A percentile compares a stretch with the other conserved stretches of the same genome.
These are phyloP conservation scores for Orthosia cruda DNA, from an alignment of 2,888 invertebrate species.

Conservation along the genomic window DNA sequence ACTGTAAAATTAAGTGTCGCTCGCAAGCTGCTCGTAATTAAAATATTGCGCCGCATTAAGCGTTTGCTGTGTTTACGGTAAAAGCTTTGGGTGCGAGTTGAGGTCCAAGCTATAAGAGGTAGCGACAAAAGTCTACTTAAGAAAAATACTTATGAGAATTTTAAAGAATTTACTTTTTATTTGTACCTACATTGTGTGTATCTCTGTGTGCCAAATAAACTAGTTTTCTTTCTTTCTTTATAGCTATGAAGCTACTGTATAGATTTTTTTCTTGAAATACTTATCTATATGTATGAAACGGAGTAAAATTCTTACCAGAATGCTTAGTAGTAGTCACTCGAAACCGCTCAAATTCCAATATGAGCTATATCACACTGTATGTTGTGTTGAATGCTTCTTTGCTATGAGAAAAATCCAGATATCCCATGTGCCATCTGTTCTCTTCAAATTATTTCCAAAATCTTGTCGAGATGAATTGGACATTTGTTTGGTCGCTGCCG, in stretches of 20 bases:
- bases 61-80: constrained; percentile 54
- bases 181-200: too few species aligned
- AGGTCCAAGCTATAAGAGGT: neutral
- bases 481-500: constrained; percentile 13
- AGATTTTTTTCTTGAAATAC: too few species aligned
- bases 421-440: too few species aligned
- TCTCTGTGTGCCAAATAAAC: too few species aligned
- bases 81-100: constrained; percentile 16
- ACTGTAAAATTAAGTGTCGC: constrained; percentile 61
- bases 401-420: neutral
- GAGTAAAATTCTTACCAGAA: neutral
- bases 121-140: neutral
- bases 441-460: constrained; percentile 1
- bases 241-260: too few species aligned
- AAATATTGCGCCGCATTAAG: constrained; percentile 71
- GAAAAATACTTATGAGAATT: too few species aligned
- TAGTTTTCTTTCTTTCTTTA: too few species aligned
- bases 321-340: neutral
- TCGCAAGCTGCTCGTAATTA: constrained; percentile 68
- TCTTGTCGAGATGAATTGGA: neutral
- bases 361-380: neutral
- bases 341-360: neutral
- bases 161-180: too few species aligned
- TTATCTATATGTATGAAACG: too few species aligned
- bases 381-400: neutral